phyloP scores from a whole-genome alignment of 2,113 vertebrate genomes.

The Pholis gunnellus region DNA sequence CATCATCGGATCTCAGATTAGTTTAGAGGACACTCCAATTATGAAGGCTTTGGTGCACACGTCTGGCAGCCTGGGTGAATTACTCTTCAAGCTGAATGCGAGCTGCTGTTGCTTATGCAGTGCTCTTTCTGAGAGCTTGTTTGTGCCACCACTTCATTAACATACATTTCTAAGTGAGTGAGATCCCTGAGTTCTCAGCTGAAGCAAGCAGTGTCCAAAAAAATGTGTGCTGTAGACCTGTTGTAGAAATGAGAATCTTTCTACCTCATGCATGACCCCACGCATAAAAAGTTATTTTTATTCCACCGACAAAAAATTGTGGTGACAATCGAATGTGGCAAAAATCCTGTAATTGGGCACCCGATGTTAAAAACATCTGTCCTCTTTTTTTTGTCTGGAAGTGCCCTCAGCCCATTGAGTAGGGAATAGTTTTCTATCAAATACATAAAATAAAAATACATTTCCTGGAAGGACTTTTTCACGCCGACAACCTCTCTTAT shows the following conservation, averaged over 20 bases:
- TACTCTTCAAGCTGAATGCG: conserved; percentile 33
- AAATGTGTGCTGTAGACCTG: neutral
- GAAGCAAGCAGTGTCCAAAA: neutral
- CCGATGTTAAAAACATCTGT: conserved; percentile 59
- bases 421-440: conserved; percentile 29
- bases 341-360: conserved; percentile 40
- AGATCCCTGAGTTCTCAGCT: conserved; percentile 4
- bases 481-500: conserved; percentile 28
- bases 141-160: conserved; percentile 56
- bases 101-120: conserved; percentile 48
- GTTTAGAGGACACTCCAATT: conserved; percentile 57
- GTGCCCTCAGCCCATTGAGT: conserved; percentile 1
- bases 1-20: conserved; percentile 40
- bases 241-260: neutral
- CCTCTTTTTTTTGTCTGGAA: conserved; percentile 25
- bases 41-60: conserved; percentile 39
- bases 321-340: conserved; percentile 35
- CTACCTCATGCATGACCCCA: neutral
- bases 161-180: conserved; percentile 42
- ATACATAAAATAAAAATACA: conserved; percentile 33
- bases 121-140: conserved; percentile 55
- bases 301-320: neutral
- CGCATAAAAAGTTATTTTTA: neutral
- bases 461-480: conserved; percentile 49
- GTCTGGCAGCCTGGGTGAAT: conserved; percentile 38